Evolutionary conservation across 1,140 invertebrate genomes (phyloP).

Genomic region (Brachionus rotundiformis): DNA sequence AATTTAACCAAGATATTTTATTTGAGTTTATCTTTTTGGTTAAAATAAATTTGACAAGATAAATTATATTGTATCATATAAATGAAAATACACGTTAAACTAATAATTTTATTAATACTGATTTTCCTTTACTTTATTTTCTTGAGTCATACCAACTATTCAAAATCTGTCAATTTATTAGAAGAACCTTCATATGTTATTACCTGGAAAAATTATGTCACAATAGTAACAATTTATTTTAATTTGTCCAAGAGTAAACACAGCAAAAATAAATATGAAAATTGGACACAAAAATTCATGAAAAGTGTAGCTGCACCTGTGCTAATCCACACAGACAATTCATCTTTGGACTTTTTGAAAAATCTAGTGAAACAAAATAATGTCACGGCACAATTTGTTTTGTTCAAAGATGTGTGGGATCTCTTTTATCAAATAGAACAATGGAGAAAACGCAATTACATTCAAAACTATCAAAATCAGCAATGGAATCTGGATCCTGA

Average conservation of each 20-base stretch:
- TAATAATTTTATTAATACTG: no score
- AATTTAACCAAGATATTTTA: no score
- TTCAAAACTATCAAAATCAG: not conserved
- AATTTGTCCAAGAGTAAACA: not conserved
- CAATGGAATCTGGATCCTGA: slow-evolving; percentile 11
- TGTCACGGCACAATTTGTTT: not conserved
- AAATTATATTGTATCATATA: no score
- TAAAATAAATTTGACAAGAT: no score
- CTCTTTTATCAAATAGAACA: not conserved
- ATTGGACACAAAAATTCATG: not conserved
- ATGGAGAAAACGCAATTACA: not conserved
- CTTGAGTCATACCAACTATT: no score
- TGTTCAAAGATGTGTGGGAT: not conserved
- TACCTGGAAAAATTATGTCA: no score
- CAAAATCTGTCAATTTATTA: no score
- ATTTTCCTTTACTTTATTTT: no score
- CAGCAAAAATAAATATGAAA: not conserved
- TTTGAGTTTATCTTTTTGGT: no score
- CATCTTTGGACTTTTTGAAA: not conserved
- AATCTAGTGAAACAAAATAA: not conserved
- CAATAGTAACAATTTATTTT: slow-evolving; percentile 20
- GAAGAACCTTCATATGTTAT: no score
- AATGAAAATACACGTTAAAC: no score
- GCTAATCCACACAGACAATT: not conserved
- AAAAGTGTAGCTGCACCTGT: not conserved